A percentile compares a stretch with the other conserved stretches of the same genome.
These are phyloP conservation scores for Cotesia congregata DNA, from an alignment of 2,888 invertebrate genomes.

Conservation along the genomic window DNA sequence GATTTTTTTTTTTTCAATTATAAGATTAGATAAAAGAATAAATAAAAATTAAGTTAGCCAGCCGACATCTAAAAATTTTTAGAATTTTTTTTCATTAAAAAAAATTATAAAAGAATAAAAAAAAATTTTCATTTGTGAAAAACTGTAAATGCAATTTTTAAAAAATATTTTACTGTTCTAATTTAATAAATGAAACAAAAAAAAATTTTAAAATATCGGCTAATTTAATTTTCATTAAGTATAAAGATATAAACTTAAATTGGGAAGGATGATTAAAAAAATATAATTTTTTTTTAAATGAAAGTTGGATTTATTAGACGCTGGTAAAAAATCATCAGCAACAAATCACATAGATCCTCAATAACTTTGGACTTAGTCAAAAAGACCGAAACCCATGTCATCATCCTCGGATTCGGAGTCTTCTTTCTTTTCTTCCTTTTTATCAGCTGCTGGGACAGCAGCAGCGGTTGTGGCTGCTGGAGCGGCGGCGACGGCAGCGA, in stretches of 20 bases:
- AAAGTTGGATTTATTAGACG: slow-evolving; percentile 57
- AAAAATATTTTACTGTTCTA: too few species aligned
- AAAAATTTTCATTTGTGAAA: too few species aligned
- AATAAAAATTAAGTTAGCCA: too few species aligned
- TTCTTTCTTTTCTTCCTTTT: slow-evolving; percentile 79
- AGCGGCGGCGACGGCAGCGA: slow-evolving; percentile 80
- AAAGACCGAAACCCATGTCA: slow-evolving; percentile 98
- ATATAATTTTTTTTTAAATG: slow-evolving; percentile 28
- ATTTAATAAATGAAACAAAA: too few species aligned
- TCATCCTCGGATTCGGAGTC: slow-evolving; percentile 89
- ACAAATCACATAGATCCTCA: slow-evolving; percentile 39
- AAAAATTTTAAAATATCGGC: neutral
- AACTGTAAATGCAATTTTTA: too few species aligned
- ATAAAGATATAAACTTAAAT: neutral
- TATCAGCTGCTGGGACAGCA: slow-evolving; percentile 82
- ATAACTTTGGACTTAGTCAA: slow-evolving; percentile 76
- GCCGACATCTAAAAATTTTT: too few species aligned
- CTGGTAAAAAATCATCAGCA: slow-evolving; percentile 52
- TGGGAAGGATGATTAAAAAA: neutral
- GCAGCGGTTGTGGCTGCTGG: slow-evolving; percentile 72
- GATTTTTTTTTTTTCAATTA: neutral
- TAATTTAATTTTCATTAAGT: neutral
- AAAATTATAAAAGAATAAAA: too few species aligned
- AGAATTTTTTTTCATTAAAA: too few species aligned
- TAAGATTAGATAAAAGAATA: neutral